A percentile compares a stretch with the other conserved stretches of the same genome.
Evolutionary conservation across 2,113 vertebrate genomes (phyloP).

Genomic region (Ginglymostoma cirratum): DNA sequence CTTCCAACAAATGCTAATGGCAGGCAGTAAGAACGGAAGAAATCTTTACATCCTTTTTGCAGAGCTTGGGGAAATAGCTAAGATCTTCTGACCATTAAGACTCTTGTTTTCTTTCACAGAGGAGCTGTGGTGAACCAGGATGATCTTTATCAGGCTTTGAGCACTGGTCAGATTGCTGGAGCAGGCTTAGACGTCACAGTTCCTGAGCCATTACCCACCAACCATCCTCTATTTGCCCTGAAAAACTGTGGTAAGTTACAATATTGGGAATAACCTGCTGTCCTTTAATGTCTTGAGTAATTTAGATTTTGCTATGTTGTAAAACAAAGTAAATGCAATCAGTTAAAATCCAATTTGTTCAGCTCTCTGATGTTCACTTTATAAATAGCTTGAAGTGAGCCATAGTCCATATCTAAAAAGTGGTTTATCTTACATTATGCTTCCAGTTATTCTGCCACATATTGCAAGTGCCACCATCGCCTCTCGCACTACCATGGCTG

Average conservation of each 20-base stretch:
- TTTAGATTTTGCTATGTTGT: not conserved
- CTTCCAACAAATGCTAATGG: too few species aligned
- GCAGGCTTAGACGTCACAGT: conserved; percentile 56
- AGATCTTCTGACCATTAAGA: not conserved
- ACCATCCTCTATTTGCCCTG: conserved; percentile 56
- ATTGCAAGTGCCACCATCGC: conserved; percentile 61
- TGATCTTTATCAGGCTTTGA: conserved; percentile 57
- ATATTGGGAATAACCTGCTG: not conserved
- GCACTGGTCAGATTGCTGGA: conserved; percentile 51
- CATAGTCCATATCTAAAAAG: not conserved
- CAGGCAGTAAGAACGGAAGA: too few species aligned
- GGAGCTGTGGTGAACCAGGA: conserved; percentile 60
- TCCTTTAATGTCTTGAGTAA: too few species aligned
- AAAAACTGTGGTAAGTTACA: conserved; percentile 56
- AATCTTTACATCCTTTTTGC: not conserved
- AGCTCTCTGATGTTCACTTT: not conserved
- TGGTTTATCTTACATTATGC: not conserved
- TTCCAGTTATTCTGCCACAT: conserved; percentile 60
- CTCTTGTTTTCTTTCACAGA: conserved; percentile 42
- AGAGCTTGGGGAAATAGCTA: not conserved
- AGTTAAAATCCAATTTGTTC: not conserved
- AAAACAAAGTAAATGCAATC: not conserved
- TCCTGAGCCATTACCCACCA: conserved; percentile 59
- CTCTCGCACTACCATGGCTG: conserved; percentile 63
- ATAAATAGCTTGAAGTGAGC: not conserved